Base-by-base conservation (phyloP, 1,140 invertebrate species). In the Orussus abietinus region DNA sequence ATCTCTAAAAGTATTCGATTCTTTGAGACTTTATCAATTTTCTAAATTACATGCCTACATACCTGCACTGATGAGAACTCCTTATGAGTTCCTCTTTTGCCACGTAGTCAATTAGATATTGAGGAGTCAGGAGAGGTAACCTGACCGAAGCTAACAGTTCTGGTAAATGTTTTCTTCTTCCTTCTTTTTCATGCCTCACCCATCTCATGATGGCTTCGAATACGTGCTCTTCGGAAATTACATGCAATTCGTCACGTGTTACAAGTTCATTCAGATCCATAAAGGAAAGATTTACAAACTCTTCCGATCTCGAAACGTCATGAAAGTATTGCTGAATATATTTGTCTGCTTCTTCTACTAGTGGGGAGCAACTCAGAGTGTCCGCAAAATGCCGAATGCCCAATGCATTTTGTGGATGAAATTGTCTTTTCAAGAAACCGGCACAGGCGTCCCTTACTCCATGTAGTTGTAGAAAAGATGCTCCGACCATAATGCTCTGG, bases 271-370 rank as follows among this genome's bases (percentile, higher is more conserved):
- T 68, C 1, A 94, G 58, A 42, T 91, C 86, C 1, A 70, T 58
- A 6, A 82, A 69, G 13, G 59, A 51, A n/a, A 91, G 66, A 43
- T 68, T 75, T 6, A 89, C 65, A 68, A 89, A 94, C 59, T 93
- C 90, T 20, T 92, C 86, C 7, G 83, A 81, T 40, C 79, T 72
- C 1, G 84, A 80, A 2, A 94, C 85, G 55, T 88, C 83, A 39
- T 81, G 76, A 72, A 94, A 94, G 69, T 90, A 84, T 52, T 86
- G 82, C 53, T 91, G 83, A 42, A 94, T 84, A 64, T 84, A 94
- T 59, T 85, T 84, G 57, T 92, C 87, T 10, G 86, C 81, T 15
- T 84, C 82, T 40, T 85, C 78, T 2, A 89, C 81, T 5, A 94
- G 70, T 3, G 76, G 64, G 1, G 73, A 64, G 62, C 88, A 92